Conservation (phyloP, 2,113 vertebrate genomes). For the Mixornis gularis region DNA sequence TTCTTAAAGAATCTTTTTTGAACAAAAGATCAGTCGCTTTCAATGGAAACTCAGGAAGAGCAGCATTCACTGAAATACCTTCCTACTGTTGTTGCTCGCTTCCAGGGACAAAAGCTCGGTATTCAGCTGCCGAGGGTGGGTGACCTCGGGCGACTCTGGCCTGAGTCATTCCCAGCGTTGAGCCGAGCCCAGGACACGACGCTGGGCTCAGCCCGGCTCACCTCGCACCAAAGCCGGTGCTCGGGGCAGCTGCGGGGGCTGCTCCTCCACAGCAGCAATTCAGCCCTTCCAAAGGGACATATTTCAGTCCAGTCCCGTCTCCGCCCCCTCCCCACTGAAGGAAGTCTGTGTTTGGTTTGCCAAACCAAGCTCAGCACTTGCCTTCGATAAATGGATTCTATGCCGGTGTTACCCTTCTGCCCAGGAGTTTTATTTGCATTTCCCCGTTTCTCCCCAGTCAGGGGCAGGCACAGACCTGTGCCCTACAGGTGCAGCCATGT, state of each 20-base stretch:
- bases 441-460: not conserved
- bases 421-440: not conserved
- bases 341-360: not conserved
- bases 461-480: not conserved
- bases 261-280: not conserved
- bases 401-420: not conserved
- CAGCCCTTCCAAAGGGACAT: rapidly evolving
- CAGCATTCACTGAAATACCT: not conserved
- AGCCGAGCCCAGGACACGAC: not conserved
- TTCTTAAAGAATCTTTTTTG: not conserved
- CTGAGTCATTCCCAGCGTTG: not conserved
- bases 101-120: not conserved
- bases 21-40: not conserved
- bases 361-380: not conserved
- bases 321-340: not conserved
- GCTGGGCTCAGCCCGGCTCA: not conserved
- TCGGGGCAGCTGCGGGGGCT: not conserved
- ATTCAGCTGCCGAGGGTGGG: rapidly evolving
- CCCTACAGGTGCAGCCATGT: rapidly evolving
- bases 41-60: not conserved
- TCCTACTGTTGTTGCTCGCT: not conserved
- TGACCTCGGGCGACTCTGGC: not conserved
- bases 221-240: rapidly evolving
- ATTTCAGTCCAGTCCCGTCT: rapidly evolving
- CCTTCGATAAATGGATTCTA: rapidly evolving